These are phyloP conservation scores for Micromussa lordhowensis DNA, from an alignment of 92 coral and sea anemone species.

Conservation along the genomic window DNA sequence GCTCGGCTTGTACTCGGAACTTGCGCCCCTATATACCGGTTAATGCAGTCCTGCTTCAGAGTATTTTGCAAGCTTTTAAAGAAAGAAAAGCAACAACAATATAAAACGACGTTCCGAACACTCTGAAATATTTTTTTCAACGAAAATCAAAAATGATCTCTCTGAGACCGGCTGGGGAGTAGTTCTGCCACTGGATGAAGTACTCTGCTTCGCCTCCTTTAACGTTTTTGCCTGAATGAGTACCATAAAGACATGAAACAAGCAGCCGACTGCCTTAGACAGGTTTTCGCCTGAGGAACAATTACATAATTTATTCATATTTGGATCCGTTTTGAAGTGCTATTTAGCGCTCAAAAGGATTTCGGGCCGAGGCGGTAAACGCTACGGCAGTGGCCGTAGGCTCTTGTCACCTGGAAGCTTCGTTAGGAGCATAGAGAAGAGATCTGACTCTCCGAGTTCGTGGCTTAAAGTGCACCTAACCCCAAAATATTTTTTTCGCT, in stretches of 20 bases:
- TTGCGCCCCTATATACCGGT: slow-evolving; percentile 6
- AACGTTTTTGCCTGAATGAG: too few species aligned
- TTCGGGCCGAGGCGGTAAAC: too few species aligned
- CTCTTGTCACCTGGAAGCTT: too few species aligned
- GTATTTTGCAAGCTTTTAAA: slow-evolving; percentile 7
- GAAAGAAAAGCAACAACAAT: slow-evolving; percentile 15
- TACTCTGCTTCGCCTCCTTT: too few species aligned
- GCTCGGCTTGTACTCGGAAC: slow-evolving; percentile 4
- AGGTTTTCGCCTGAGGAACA: neutral
- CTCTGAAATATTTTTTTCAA: slow-evolving; percentile 1
- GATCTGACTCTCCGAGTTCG: too few species aligned
- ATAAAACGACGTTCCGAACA: slow-evolving; percentile 10
- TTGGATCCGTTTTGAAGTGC: neutral
- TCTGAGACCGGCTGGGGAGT: slow-evolving; percentile 18
- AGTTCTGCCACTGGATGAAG: too few species aligned
- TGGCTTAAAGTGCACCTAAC: too few species aligned
- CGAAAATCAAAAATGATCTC: slow-evolving; percentile 8
- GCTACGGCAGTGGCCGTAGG: too few species aligned
- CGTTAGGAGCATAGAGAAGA: too few species aligned
- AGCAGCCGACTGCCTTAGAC: neutral
- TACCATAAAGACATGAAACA: too few species aligned
- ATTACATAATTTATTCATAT: neutral
- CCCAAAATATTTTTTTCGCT: too few species aligned
- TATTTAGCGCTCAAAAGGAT: too few species aligned
- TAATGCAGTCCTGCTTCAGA: slow-evolving; percentile 6